Percentiles rank a stretch among this genome's conserved stretches.
Conservation (phyloP, 2,797 vertebrate genomes). For the Hephaestus fuliginosus region DNA sequence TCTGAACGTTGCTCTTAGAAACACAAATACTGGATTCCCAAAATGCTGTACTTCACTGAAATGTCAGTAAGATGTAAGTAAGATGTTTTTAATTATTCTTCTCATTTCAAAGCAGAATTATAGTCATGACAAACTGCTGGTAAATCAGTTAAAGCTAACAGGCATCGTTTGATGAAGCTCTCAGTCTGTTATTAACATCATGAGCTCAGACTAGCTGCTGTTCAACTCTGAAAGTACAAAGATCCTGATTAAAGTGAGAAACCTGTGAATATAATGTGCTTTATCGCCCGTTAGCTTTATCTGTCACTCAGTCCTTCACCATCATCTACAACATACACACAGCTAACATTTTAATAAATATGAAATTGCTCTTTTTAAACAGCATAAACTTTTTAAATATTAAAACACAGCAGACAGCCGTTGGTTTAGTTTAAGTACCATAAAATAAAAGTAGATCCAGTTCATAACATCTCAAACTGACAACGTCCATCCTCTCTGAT, state of each 20-base stretch:
- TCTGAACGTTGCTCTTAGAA: too few relatives aligned
- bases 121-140: slow-evolving; percentile 3
- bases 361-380: too few relatives aligned
- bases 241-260: background rate
- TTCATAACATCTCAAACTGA: background rate
- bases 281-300: background rate
- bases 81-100: background rate
- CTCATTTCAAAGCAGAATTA: background rate
- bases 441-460: background rate
- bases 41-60: background rate
- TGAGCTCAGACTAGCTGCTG: background rate
- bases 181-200: background rate
- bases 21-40: too few relatives aligned
- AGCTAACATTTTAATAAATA: background rate
- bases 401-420: too few relatives aligned
- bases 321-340: background rate
- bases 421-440: background rate
- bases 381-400: too few relatives aligned
- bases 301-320: background rate
- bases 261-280: background rate
- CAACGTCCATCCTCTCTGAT: background rate
- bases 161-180: background rate
- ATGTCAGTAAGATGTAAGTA: too few relatives aligned
- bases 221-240: background rate
- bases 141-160: background rate